Percentiles rank a stretch among this genome's conserved stretches.
These are phyloP conservation scores for Margarornis squamiger DNA, from an alignment of 2,797 vertebrate genomes.

Conservation along the genomic window DNA sequence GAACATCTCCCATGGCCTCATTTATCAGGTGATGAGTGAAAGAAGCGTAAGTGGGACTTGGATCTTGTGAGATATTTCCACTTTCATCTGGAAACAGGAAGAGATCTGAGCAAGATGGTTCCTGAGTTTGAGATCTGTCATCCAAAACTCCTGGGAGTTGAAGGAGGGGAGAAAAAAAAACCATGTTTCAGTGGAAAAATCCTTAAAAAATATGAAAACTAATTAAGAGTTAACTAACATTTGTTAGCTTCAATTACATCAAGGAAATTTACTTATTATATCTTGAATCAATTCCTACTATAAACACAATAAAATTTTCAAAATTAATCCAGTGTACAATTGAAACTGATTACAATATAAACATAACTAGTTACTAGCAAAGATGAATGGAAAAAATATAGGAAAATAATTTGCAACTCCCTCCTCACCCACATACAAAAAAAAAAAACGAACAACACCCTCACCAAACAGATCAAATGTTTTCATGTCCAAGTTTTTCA, in stretches of 20 bases:
- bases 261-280: neutral
- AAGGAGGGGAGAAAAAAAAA: neutral
- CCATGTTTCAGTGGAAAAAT: neutral
- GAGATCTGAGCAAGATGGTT: conserved; percentile 90
- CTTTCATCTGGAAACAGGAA: conserved; percentile 98
- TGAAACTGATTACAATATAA: neutral
- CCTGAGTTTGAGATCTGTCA: conserved; percentile 79
- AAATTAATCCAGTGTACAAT: neutral
- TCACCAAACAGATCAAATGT: no score
- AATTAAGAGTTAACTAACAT: neutral
- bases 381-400: neutral
- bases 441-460: no score
- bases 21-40: conserved; percentile 88
- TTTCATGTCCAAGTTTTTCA: neutral
- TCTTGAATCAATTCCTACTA: neutral
- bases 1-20: conserved; percentile 76
- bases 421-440: neutral
- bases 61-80: conserved; percentile 86
- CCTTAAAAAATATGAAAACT: neutral
- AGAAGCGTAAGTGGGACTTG: conserved; percentile 82
- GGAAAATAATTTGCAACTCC: neutral
- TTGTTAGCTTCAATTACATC: neutral
- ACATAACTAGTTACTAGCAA: neutral
- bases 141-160: conserved; percentile 78
- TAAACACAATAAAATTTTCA: neutral